These are phyloP conservation scores for Bombyx mori DNA, from an alignment of 1,140 invertebrate species.

Conservation along the genomic window ASM3026992v2 NC_085108.1:4778501-4779000, in stretches of 20 bases:
- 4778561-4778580: constrained; percentile 49
- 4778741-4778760: neutral
- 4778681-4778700: neutral
- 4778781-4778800: neutral
- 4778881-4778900: too few relatives aligned
- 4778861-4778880: too few relatives aligned
- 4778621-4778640: constrained; percentile 24
- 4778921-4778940: too few relatives aligned
- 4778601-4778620: constrained; percentile 37
- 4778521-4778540: constrained; percentile 43
- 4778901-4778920: too few relatives aligned
- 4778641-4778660: constrained; percentile 18
- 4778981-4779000: too few relatives aligned
- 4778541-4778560: constrained; percentile 37
- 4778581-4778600: constrained; percentile 58
- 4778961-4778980: too few relatives aligned
- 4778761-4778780: neutral
- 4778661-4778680: constrained; percentile 13
- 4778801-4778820: neutral
- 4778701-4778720: neutral
- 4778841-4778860: too few relatives aligned
- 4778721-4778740: neutral
- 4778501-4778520: constrained; percentile 42
- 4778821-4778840: neutral
- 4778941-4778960: too few relatives aligned